phyloP scores from a whole-genome alignment of 2,888 invertebrate species.

The Scelioninae gen. 2 region DNA sequence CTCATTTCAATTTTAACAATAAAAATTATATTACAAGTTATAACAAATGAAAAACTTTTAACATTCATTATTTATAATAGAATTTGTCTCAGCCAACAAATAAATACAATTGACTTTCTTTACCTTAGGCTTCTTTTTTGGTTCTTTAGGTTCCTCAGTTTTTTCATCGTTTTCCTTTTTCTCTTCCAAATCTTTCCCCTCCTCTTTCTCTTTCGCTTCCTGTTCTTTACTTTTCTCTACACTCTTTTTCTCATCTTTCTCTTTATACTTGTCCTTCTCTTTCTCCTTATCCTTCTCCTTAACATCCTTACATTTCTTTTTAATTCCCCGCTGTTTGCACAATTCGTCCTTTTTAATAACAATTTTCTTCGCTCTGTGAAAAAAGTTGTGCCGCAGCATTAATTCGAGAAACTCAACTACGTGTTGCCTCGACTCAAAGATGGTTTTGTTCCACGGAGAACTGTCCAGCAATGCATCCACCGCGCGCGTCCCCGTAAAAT shows the following conservation, averaged over 20 bases:
- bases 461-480: constrained; percentile 90
- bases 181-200: constrained; percentile 71
- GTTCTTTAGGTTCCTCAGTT: constrained; percentile 77
- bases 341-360: constrained; percentile 75
- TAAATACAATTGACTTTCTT: constrained; percentile 59
- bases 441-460: constrained; percentile 90
- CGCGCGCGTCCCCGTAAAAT: constrained; percentile 95
- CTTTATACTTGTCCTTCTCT: constrained; percentile 70
- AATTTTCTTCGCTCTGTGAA: constrained; percentile 94
- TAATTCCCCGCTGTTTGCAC: constrained; percentile 74
- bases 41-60: too few species aligned
- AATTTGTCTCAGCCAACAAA: too few species aligned
- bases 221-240: constrained; percentile 76
- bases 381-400: constrained; percentile 94
- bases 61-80: too few species aligned
- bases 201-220: constrained; percentile 45
- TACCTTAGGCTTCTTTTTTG: constrained; percentile 75
- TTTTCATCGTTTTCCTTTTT: constrained; percentile 76
- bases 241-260: constrained; percentile 72
- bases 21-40: too few species aligned
- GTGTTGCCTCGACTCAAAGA: constrained; percentile 89
- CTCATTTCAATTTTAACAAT: too few species aligned
- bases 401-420: constrained; percentile 87
- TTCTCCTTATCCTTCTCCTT: constrained; percentile 74
- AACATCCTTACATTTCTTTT: constrained; percentile 74